Percentiles rank a stretch among this genome's conserved stretches.
Conservation (phyloP, 2,797 vertebrate species). For the Phyllotis vaccarum region DNA sequence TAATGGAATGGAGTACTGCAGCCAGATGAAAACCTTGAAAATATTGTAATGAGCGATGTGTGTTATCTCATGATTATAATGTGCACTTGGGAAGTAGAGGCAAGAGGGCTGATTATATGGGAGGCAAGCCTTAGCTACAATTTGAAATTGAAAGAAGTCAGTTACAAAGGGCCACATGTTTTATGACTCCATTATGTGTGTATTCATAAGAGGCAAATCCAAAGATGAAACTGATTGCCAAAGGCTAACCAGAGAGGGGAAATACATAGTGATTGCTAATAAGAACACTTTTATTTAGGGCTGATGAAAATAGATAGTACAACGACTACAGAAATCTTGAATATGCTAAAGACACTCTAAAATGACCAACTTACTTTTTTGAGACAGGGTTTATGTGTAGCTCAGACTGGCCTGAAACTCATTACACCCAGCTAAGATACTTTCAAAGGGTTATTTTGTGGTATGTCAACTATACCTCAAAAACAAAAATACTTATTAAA, state of each 20-base stretch:
- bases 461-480: background rate
- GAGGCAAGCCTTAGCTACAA: background rate
- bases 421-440: background rate
- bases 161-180: background rate
- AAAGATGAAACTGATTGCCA: background rate
- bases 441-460: conserved; percentile 18
- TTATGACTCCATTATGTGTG: background rate
- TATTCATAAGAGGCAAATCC: background rate
- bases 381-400: background rate
- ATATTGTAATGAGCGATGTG: background rate
- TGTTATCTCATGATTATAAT: background rate
- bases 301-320: background rate
- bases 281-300: background rate
- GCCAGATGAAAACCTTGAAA: background rate
- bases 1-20: background rate
- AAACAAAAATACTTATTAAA: background rate
- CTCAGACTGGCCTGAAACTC: background rate
- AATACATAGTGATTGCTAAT: background rate
- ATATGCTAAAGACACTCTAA: background rate
- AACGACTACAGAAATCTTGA: background rate
- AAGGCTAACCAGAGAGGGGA: background rate
- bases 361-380: conserved; percentile 6
- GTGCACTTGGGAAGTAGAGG: background rate
- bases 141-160: background rate
- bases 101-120: background rate